Base-by-base conservation (phyloP, 2,888 invertebrate genomes). In the Tryphoninae sp. region DNA sequence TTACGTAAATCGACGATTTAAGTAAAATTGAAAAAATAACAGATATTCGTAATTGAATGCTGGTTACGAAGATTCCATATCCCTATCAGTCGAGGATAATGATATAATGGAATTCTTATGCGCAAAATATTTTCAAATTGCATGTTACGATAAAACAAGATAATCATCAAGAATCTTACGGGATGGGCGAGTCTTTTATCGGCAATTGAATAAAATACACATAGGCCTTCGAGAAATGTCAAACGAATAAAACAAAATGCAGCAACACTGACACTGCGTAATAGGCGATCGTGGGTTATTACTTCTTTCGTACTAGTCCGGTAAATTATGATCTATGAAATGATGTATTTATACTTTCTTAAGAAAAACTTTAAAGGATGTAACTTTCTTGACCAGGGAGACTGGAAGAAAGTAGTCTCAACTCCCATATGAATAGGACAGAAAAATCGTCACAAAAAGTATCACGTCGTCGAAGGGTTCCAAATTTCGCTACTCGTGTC, bases 81-180 rank as follows among this genome's bases (percentile, higher is more conserved):
- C 13, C 11, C 1, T 23, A 9, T 0, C 13, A 23, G 33, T 53
- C 19, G 13, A 73, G 13, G 40, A 13, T 55, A 40, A 40, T 53
- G 33, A 16, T 53, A 19, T 26, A 13, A 16, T 62, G 9, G n/a
- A 42, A 23, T 22, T 42, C 6, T 65, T 65, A 26, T 67, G n/a
- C 16, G 64, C 11, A 67, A 13, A 1, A 45, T 26, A 26, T 13
- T 13, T n/a, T 62, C 19, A 3, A 26, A 53, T 33, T 19, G 0
- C 0, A 45, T 79, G 73, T 82, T 26, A 82, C 82, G 9, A 26
- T 42, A 23, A 2, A 13, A 42, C 13, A 22, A 45, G 42, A 79
- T 33, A 68, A 76, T 51, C 79, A 82, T 79, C 33, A 58, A 51
- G 76, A 76, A 82, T 82, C 68, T 76, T 79, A 82, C 59, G 62